Base-by-base conservation (phyloP, 1,140 invertebrate genomes). In the Drosophila erecta region DNA sequence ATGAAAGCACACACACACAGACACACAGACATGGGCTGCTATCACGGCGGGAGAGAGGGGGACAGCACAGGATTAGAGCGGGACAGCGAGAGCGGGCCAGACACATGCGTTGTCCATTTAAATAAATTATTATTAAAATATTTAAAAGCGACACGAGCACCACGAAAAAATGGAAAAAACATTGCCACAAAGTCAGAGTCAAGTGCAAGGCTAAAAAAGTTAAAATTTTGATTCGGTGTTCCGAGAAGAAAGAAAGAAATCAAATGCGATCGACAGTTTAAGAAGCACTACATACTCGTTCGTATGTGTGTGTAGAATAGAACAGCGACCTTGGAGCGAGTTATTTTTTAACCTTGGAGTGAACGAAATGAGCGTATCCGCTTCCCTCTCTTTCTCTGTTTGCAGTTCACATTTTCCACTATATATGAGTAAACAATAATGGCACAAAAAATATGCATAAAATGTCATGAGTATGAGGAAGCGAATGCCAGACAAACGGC, bases 341-440 rank as follows among this genome's bases (percentile, higher is more conserved):
- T 81, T 91, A 89, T 84, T 91, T 90, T 91, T 91, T 79, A 91
- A 91, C 90, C 90, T 89, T 91, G 90, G 81, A 74, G 76, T 70
- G 56, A 90, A 79, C 69, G 47, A 50, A 50, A 50, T 50, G 47
- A 50, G 46, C 76, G 38, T 24, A 24, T 46, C n/a, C 58, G 30
- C 54, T 38, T 57, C 46, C 50, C 57, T 35, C 65, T 58, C 66
- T 59, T 44, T 49, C 33, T 43, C 41, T 50, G 58, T 50, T 50
- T 44, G 70, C 76, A 59, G 62, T 65, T 79, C 70, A 76, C 76
- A 73, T 46, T 74, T 74, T 74, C 41, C 49, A 41, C 57, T 62
- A 46, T 64, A 55, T 64, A 76, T 81, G 79, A 77, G 73, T 64
- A 81, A 81, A 76, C 79, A 81, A 81, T 81, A 77, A 81, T 78